Conservation (phyloP, 92 coral and sea anemone species). For the Phenganax marumi region DNA sequence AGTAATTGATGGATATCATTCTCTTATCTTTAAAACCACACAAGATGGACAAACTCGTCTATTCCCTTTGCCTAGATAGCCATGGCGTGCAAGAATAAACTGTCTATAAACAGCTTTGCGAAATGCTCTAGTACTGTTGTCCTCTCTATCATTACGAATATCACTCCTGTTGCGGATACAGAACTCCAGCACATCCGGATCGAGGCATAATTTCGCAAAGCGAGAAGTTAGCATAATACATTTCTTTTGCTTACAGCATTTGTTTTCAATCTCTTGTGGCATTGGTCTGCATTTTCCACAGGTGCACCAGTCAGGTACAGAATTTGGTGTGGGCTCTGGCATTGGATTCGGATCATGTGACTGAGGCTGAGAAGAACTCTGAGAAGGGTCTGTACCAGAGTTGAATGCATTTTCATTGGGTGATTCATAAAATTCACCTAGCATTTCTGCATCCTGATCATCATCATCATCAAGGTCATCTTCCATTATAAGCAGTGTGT, state of each 20-base stretch:
- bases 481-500: constrained; percentile 44
- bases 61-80: constrained; percentile 20
- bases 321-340: background rate
- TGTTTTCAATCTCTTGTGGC: constrained; percentile 50
- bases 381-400: constrained; percentile 12
- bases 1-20: background rate
- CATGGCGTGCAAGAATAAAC: constrained; percentile 31
- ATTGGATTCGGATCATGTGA: constrained; percentile 17
- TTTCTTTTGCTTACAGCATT: constrained; percentile 49
- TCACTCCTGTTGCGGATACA: constrained; percentile 33
- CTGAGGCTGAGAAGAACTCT: constrained; percentile 6
- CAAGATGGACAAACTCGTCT: constrained; percentile 12
- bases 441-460: constrained; percentile 5
- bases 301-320: constrained; percentile 50
- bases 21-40: background rate
- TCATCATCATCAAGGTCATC: constrained; percentile 49
- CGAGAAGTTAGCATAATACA: constrained; percentile 43
- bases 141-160: constrained; percentile 52
- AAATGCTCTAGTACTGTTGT: constrained; percentile 55
- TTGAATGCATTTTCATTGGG: constrained; percentile 1
- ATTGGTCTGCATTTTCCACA: constrained; percentile 48
- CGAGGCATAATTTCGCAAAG: constrained; percentile 52
- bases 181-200: constrained; percentile 61
- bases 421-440: constrained; percentile 15
- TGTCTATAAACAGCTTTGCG: constrained; percentile 52